These are phyloP conservation scores for Haliaeetus leucogaster DNA, from an alignment of 2,113 vertebrate genomes.

Conservation along the genomic window DNA sequence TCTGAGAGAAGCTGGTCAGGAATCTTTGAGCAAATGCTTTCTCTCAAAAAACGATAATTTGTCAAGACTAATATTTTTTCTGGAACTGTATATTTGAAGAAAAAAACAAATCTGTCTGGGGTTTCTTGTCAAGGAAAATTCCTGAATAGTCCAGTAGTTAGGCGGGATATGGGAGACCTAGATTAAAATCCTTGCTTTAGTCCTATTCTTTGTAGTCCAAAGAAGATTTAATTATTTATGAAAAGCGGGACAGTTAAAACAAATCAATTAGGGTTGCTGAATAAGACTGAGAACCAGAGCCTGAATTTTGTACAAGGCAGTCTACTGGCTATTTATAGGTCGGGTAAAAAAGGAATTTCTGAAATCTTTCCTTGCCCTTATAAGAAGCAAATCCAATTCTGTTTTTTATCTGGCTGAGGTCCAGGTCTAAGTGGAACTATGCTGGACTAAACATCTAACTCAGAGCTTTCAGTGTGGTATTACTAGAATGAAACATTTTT, in stretches of 20 bases:
- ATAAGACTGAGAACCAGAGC: not conserved
- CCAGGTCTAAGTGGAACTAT: not conserved
- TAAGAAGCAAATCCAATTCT: not conserved
- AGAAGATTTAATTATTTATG: not conserved
- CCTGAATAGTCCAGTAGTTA: not conserved
- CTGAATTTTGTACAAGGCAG: not conserved
- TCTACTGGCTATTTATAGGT: not conserved
- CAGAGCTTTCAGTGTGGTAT: not conserved
- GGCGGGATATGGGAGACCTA: not conserved
- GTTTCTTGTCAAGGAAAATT: not conserved
- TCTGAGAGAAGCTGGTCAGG: not conserved
- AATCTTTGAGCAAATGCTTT: not conserved
- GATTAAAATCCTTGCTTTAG: not conserved
- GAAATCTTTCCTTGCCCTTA: not conserved
- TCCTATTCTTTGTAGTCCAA: not conserved
- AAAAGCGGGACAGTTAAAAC: not conserved
- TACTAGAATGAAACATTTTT: not conserved
- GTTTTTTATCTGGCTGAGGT: not conserved
- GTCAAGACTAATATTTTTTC: not conserved
- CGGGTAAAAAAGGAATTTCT: not conserved
- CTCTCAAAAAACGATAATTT: not conserved
- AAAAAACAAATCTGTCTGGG: not conserved
- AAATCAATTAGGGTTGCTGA: not conserved
- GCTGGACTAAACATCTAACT: not conserved
- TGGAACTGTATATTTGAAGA: not conserved